phyloP scores from a whole-genome alignment of 2,113 vertebrate genomes.

The Lamprotornis superbus region DNA sequence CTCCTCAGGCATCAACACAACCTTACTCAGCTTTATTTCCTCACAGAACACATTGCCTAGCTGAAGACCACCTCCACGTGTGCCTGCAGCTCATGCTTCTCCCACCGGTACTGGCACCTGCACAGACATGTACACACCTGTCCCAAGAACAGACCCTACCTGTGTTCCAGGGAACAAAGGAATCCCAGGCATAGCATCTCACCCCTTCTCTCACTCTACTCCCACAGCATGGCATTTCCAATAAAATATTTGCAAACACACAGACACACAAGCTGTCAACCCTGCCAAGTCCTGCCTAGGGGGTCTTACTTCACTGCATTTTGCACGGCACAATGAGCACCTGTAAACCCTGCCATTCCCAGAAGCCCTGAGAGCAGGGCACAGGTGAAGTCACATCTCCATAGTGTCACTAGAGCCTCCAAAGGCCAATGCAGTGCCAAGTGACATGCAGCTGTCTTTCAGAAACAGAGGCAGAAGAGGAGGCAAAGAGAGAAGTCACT shows the following conservation, averaged over 20 bases:
- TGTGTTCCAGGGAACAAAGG: background rate
- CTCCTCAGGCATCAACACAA: background rate
- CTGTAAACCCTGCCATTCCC: accelerated
- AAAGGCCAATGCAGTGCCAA: background rate
- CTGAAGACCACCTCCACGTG: background rate
- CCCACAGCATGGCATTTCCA: background rate
- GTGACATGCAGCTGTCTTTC: background rate
- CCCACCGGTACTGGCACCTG: background rate
- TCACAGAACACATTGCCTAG: background rate
- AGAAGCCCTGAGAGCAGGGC: background rate
- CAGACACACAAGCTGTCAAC: background rate
- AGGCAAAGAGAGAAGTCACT: background rate
- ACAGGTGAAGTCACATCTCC: background rate
- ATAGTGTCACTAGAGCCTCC: background rate
- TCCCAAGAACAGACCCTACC: background rate
- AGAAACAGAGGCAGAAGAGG: background rate
- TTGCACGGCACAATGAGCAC: accelerated
- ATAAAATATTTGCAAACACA: background rate
- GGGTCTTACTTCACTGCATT: background rate
- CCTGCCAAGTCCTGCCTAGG: background rate
- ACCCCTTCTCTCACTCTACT: background rate
- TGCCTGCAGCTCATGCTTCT: background rate
- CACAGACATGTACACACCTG: accelerated
- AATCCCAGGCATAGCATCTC: background rate
- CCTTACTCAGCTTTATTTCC: background rate